Conservation (phyloP, 1,140 invertebrate species). For the Drosophila takahashii region DNA sequence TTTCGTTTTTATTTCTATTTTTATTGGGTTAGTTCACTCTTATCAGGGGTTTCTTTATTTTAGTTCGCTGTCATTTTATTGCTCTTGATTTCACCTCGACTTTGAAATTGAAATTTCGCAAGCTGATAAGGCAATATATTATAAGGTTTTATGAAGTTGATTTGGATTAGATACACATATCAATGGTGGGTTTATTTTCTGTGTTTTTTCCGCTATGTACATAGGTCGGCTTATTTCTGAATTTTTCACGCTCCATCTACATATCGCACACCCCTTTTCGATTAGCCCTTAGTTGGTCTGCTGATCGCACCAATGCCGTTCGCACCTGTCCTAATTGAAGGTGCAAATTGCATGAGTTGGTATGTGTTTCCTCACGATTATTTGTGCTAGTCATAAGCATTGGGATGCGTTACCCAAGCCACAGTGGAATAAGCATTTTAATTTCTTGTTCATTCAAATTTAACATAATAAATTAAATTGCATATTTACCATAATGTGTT, state of each 20-base stretch:
- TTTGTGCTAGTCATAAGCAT: conserved; percentile 30
- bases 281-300: conserved; percentile 26
- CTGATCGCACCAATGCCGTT: conserved; percentile 29
- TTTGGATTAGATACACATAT: background rate
- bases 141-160: conserved; percentile 2
- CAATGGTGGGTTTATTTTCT: background rate
- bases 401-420: conserved; percentile 1
- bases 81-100: conserved; percentile 59
- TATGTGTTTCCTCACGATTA: conserved; percentile 31
- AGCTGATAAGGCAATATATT: conserved; percentile 44
- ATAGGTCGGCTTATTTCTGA: background rate
- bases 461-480: no score
- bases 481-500: no score
- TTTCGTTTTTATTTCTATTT: conserved; percentile 29
- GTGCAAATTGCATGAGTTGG: conserved; percentile 40
- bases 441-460: background rate
- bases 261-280: conserved; percentile 4
- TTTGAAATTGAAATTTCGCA: conserved; percentile 66
- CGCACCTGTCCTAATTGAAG: conserved; percentile 44
- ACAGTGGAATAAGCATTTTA: conserved; percentile 7
- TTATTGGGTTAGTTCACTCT: conserved; percentile 26
- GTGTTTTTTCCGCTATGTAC: background rate
- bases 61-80: conserved; percentile 21
- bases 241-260: conserved; percentile 3
- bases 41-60: conserved; percentile 30